Base-by-base conservation (phyloP, 2,888 invertebrate genomes). In the Pyrrhia umbra region DNA sequence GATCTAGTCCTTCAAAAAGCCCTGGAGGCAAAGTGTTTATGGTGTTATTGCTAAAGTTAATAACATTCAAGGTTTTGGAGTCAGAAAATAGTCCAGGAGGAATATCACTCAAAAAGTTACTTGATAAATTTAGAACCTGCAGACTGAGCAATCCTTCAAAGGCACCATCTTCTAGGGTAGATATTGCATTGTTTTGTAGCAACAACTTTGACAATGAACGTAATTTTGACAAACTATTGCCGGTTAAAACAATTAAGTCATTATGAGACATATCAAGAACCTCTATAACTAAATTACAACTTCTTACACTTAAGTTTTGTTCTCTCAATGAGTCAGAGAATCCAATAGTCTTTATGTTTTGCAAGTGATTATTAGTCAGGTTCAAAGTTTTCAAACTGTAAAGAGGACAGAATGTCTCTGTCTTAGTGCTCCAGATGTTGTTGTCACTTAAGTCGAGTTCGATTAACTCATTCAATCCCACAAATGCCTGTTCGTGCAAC, bases 31-130 rank as follows among this genome's bases (percentile, higher is more conserved):
- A 92, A n/a, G 96, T 96, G 73, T 96, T 96, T 71, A 98, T 91
- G 9, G 97, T 96, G 87, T 98, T 98, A 86, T 97, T 97, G 86
- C 96, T 96, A 47, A 97, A 91, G 83, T 97, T 95, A 64, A 98
- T 94, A 85, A 97, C 96, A 67, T 96, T 95, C 49, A 98, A 89
- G 65, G 96, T 96, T 77, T 95, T 95, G 9, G 96, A 96, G 55
- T 96, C 96, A 79, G 96, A 93, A 89, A 98, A 97, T 55, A 98
- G 84, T 82, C 97, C 97, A 20, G 97, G 96, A 5, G 98, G 97
- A 70, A 98, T 92, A 8, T 96, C 96, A 51, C 96, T 96, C 77
- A 98, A 93, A 85, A 96, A 96, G 90, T 98, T 98, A 91, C 97
- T 97, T 13, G 97, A 97, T 83, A 98, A 89, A 92, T 98, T 98